Base-by-base conservation (phyloP, 2,797 vertebrate species). In the Lutjanus argentimaculatus region DNA sequence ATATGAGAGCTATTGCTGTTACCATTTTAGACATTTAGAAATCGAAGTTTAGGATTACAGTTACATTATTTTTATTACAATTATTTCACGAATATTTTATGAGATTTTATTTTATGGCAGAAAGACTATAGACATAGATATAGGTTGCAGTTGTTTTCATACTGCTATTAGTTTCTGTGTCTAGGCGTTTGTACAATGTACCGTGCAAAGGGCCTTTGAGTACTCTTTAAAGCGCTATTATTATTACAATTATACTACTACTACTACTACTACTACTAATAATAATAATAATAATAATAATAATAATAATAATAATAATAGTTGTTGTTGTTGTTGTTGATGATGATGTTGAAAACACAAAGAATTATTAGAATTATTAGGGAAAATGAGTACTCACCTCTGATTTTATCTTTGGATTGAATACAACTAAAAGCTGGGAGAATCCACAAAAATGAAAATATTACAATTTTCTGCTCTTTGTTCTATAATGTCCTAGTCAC, bases 81-180 rank as follows among this genome's bases (percentile, higher is more conserved):
- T 46, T 7, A 52, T 67, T 48, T 15, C 4, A 46, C 1, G 1
- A 15, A 63, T 45, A 42, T 51, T 14, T 10, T 45, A 42, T 43
- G 0, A 51, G 0, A 0, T 12, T 0, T 4, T 1, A 12, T 43
- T 56, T 42, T 51, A 36, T 17, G 1, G 4, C 25, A 19, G 21
- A 17, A 2, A 4, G 17, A 4, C 21, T 58, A 40, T 7, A 1
- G 2, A 52, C 4, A 30, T 45, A 49, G 16, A 57, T 21, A 67
- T 55, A 30, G 25, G 25, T 30, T 30, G 25, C 25, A 30, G 25
- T 30, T 30, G 25, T 30, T 30, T 30, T 30, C 4, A 30, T 30
- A 30, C 25, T 4, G 25, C 25, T 30, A 2, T 30, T 30, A 4
- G 2, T 30, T 30, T 30, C 25, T 30, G 25, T 30, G 2, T 30